Conservation (phyloP, 92 coral and sea anemone genomes). For the Hydrozoanthus gracilis region DNA sequence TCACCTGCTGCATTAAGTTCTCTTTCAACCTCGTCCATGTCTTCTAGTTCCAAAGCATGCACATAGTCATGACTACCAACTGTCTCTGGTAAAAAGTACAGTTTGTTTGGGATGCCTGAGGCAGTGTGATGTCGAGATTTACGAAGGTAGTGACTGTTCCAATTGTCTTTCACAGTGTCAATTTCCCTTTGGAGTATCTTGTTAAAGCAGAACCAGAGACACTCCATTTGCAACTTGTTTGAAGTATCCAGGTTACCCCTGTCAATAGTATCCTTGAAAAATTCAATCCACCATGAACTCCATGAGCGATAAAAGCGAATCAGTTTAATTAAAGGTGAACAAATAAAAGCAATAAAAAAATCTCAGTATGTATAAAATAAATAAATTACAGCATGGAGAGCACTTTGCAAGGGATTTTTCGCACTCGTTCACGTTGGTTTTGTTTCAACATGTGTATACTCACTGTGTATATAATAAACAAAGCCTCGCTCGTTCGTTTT, state of each 20-base stretch:
- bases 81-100: slow-evolving; percentile 54
- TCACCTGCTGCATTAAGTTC: slow-evolving; percentile 33
- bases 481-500: too few species aligned
- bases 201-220: slow-evolving; percentile 59
- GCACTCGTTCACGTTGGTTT: too few species aligned
- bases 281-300: slow-evolving; percentile 62
- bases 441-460: too few species aligned
- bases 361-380: too few species aligned
- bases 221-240: slow-evolving; percentile 46
- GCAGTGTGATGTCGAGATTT: slow-evolving; percentile 55
- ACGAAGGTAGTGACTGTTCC: slow-evolving; percentile 59
- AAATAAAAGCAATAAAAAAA: too few species aligned
- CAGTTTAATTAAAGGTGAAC: too few species aligned
- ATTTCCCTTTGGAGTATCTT: slow-evolving; percentile 55
- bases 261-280: slow-evolving; percentile 45
- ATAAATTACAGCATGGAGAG: too few species aligned
- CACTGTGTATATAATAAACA: too few species aligned
- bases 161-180: slow-evolving; percentile 56
- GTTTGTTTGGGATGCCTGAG: slow-evolving; percentile 54
- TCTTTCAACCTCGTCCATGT: slow-evolving; percentile 54
- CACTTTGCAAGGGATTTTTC: too few species aligned
- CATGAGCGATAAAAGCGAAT: too few species aligned
- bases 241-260: slow-evolving; percentile 57
- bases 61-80: slow-evolving; percentile 50
- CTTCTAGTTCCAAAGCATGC: slow-evolving; percentile 47